Evolutionary conservation across 2,888 invertebrate species (phyloP).

Genomic region (Serripes groenlandicus): DNA sequence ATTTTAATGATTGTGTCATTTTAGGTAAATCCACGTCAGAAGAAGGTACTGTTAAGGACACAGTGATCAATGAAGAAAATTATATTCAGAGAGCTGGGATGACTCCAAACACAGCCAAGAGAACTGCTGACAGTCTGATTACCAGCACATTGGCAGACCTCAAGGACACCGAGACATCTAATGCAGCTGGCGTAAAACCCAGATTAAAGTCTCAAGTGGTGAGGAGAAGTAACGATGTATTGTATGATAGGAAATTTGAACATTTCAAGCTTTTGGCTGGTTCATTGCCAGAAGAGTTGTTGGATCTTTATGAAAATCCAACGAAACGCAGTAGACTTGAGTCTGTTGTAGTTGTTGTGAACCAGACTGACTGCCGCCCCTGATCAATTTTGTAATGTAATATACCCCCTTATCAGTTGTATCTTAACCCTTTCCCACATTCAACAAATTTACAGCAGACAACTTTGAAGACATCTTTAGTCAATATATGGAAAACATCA

Average conservation of each 20-base stretch:
- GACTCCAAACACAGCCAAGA: conserved; percentile 1
- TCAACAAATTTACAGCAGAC: too few species aligned
- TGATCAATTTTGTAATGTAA: background rate
- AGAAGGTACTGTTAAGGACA: background rate
- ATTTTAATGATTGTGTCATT: too few species aligned
- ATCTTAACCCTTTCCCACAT: too few species aligned
- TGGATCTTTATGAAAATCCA: background rate
- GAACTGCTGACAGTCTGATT: background rate
- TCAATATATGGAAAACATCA: too few species aligned
- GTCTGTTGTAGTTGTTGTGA: background rate
- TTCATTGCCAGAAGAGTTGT: background rate
- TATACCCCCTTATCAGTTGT: background rate
- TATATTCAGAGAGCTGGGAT: background rate
- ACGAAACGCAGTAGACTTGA: background rate
- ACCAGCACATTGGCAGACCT: background rate
- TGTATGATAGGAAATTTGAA: background rate
- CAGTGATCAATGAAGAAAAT: background rate
- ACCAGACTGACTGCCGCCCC: background rate
- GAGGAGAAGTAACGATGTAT: too few species aligned
- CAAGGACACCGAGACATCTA: background rate
- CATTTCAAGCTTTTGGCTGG: background rate
- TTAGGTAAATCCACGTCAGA: conserved; percentile 13
- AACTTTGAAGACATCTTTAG: too few species aligned
- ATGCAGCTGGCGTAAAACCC: background rate
- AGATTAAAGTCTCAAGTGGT: conserved; percentile 10